These are phyloP conservation scores for Caenorhabditis sp. DNA, from an alignment of 2,888 invertebrate genomes.

Conservation along the genomic window DNA sequence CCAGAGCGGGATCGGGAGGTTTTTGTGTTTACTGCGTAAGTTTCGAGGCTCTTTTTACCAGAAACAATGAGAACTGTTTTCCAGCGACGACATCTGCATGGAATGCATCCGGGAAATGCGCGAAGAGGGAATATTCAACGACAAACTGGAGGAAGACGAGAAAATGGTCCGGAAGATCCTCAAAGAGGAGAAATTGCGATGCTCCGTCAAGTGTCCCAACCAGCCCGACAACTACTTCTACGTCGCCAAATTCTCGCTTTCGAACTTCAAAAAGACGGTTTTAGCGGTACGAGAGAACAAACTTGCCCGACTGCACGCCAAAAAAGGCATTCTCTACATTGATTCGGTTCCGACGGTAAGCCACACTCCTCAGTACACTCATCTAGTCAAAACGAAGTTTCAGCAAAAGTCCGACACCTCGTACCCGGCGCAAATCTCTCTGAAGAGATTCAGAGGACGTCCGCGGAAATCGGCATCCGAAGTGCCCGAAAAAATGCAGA, in stretches of 20 bases:
- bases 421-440: slow-evolving; percentile 4
- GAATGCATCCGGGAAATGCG: slow-evolving; percentile 72
- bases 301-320: slow-evolving; percentile 10
- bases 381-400: slow-evolving; percentile 6
- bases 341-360: slow-evolving; percentile 33
- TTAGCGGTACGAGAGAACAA: slow-evolving; percentile 29
- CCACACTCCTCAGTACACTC: not conserved
- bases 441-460: slow-evolving; percentile 30
- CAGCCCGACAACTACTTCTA: slow-evolving; percentile 49
- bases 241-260: slow-evolving; percentile 63
- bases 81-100: slow-evolving; percentile 76
- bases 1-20: slow-evolving; percentile 45
- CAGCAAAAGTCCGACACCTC: slow-evolving; percentile 50
- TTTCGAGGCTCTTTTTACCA: slow-evolving; percentile 3
- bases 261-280: slow-evolving; percentile 60
- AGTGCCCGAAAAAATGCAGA: slow-evolving; percentile 46
- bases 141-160: slow-evolving; percentile 64
- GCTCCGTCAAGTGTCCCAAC: slow-evolving; percentile 43
- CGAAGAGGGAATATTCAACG: slow-evolving; percentile 70
- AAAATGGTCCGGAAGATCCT: slow-evolving; percentile 59
- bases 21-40: slow-evolving; percentile 58
- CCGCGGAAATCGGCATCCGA: slow-evolving; percentile 11
- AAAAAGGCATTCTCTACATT: slow-evolving; percentile 30
- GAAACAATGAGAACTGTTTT: slow-evolving; percentile 15
- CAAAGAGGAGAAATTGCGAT: slow-evolving; percentile 67